These are phyloP conservation scores for Sebastes nivosus DNA, from an alignment of 2,797 vertebrate species.

Conservation along the genomic window DNA sequence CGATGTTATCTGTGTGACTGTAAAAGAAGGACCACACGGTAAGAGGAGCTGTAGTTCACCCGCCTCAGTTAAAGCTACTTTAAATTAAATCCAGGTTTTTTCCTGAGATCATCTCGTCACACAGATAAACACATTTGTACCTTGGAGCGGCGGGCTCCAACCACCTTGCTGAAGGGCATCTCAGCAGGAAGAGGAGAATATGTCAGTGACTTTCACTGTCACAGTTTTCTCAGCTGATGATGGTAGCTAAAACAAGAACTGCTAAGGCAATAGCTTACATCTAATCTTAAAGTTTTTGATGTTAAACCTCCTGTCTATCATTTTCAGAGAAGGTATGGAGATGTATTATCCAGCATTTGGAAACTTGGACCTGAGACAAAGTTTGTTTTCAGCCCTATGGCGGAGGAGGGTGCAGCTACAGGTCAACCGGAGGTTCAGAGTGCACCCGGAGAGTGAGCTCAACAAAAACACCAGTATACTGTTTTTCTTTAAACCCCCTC, in stretches of 20 bases:
- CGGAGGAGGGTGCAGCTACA: not conserved
- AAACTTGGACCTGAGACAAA: not conserved
- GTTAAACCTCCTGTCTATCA: not conserved
- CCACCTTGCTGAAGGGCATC: constrained; percentile 8
- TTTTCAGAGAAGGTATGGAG: not conserved
- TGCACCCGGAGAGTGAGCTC: not conserved
- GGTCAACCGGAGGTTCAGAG: constrained; percentile 31
- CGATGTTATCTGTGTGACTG: constrained; percentile 37
- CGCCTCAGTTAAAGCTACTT: not conserved
- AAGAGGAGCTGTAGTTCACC: not conserved
- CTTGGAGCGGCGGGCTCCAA: not conserved
- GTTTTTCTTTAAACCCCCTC: constrained; percentile 19
- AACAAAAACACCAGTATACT: constrained; percentile 26
- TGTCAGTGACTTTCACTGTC: not conserved
- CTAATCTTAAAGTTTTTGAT: not conserved
- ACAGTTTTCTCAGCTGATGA: not conserved
- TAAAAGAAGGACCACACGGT: constrained; percentile 21
- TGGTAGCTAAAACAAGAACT: not conserved
- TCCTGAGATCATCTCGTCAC: not conserved
- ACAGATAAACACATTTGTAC: not conserved
- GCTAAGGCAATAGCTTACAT: not conserved
- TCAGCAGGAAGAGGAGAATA: not conserved
- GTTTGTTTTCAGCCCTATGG: not conserved
- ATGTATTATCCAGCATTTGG: not conserved
- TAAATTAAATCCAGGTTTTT: constrained; percentile 19